Evolutionary conservation across 1,140 invertebrate species (phyloP).

Genomic region (Saxidomus purpurata): DNA sequence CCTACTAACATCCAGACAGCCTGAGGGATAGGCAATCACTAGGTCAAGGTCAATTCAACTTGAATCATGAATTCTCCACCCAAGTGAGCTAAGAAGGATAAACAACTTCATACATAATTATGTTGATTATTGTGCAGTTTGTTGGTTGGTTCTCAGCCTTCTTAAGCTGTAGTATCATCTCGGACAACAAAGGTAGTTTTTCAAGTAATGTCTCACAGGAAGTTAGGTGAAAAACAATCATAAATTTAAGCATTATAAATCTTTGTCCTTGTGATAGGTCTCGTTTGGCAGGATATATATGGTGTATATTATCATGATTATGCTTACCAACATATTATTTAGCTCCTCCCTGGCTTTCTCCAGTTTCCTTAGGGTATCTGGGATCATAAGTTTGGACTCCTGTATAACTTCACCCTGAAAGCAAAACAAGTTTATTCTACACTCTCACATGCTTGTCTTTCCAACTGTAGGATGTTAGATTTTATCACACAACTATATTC

Average conservation of each 20-base stretch:
- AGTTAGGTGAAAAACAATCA: neutral
- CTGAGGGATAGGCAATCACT: too few species aligned
- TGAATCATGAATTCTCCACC: too few species aligned
- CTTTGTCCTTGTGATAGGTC: neutral
- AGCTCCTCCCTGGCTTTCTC: conserved; percentile 66
- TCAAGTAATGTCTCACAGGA: neutral
- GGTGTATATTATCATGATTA: neutral
- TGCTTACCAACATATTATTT: conserved; percentile 71
- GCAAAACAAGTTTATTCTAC: neutral
- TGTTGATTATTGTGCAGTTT: too few species aligned
- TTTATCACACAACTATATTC: neutral
- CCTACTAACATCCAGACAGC: too few species aligned
- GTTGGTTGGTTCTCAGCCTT: too few species aligned
- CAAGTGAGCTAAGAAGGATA: too few species aligned
- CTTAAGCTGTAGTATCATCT: too few species aligned
- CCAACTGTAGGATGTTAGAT: too few species aligned
- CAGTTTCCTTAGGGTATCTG: conserved; percentile 74
- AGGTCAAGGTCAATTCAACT: too few species aligned
- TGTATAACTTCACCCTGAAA: conserved; percentile 74
- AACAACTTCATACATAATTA: too few species aligned
- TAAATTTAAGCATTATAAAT: too few species aligned
- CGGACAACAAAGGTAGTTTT: too few species aligned
- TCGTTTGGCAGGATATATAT: neutral
- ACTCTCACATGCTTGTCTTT: neutral
- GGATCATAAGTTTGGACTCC: conserved; percentile 74